Evolutionary conservation across 2,797 vertebrate genomes (phyloP).

Genomic region (Arctocebus calabarensis): DNA sequence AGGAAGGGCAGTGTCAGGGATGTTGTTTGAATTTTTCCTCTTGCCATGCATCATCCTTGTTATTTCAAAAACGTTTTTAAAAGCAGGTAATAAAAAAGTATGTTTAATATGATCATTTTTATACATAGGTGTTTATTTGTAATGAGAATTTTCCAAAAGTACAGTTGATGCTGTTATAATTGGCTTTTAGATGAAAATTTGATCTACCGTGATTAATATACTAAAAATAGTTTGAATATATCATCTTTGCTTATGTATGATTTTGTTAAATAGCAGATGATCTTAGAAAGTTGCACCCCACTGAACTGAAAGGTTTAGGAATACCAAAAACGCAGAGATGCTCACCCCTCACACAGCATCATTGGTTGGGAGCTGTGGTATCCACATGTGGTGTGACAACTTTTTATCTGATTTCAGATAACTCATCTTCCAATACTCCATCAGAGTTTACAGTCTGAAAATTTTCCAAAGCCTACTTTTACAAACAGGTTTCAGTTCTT

Average conservation of each 20-base stretch:
- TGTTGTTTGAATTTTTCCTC: background rate
- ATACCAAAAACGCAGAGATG: background rate
- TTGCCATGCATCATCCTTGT: background rate
- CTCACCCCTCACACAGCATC: background rate
- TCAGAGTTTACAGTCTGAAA: background rate
- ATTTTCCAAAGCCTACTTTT: background rate
- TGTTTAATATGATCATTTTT: background rate
- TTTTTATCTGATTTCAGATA: background rate
- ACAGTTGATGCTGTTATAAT: background rate
- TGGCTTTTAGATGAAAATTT: constrained; percentile 4
- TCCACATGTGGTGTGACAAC: background rate
- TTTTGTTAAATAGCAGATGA: background rate
- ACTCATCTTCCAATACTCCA: background rate
- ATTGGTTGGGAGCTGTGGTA: background rate
- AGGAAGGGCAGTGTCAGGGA: background rate
- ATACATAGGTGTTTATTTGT: background rate
- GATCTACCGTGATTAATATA: background rate
- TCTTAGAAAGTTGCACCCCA: background rate
- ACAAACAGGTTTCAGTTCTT: background rate
- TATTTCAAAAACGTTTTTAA: background rate
- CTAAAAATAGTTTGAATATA: background rate
- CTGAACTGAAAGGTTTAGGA: background rate
- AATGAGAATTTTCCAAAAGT: background rate
- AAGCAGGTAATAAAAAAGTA: background rate
- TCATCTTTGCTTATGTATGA: background rate